phyloP scores from a whole-genome alignment of 2,113 vertebrate genomes.

The Ailurus styani region DNA sequence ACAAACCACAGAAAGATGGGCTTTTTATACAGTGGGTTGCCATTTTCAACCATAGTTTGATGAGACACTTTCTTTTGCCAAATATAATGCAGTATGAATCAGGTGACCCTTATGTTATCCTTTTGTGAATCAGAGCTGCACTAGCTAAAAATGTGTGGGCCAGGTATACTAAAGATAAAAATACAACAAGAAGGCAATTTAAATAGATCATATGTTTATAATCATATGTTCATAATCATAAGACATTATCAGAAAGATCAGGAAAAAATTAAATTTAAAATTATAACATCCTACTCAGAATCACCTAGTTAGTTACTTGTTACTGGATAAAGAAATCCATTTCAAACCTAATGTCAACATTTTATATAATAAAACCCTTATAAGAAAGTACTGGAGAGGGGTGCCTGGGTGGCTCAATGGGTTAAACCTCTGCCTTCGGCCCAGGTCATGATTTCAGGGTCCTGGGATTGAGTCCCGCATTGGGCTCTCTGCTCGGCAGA shows the following conservation, averaged over 20 bases:
- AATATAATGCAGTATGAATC: neutral
- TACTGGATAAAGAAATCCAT: neutral
- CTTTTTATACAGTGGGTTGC: neutral
- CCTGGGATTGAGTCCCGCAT: too few species aligned
- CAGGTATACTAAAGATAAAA: neutral
- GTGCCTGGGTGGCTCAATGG: too few species aligned
- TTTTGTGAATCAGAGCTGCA: neutral
- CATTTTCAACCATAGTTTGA: neutral
- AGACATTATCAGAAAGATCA: neutral
- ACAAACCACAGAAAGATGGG: neutral
- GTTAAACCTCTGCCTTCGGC: too few species aligned
- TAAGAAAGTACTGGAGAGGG: neutral
- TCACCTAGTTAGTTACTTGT: neutral
- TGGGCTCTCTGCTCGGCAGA: too few species aligned
- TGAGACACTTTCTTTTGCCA: neutral
- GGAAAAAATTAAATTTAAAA: neutral
- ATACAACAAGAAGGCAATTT: neutral
- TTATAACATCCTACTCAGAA: neutral
- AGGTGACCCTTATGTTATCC: neutral
- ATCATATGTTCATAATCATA: neutral
- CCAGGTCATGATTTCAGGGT: too few species aligned
- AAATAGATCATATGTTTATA: neutral
- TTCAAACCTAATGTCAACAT: neutral
- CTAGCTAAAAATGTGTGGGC: neutral
- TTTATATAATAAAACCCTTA: neutral